Evolutionary conservation across 2,113 vertebrate species (phyloP).

Genomic region (Aythya baeri): DNA sequence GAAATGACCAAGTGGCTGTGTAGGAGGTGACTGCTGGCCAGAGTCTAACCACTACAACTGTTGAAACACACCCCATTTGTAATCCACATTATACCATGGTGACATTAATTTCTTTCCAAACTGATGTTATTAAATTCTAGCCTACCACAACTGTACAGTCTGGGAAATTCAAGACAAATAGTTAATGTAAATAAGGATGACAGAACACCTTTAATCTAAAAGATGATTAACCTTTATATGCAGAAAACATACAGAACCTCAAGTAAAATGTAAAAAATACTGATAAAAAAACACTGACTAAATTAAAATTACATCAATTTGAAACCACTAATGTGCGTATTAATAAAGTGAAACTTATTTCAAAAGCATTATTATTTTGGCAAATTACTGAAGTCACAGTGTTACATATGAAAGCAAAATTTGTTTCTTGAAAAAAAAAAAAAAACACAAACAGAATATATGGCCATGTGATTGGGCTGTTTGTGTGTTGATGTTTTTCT

Average conservation of each 20-base stretch:
- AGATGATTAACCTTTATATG: background rate
- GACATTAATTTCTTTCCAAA: background rate
- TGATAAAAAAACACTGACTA: background rate
- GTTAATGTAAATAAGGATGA: background rate
- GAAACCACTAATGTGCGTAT: background rate
- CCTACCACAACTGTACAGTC: background rate
- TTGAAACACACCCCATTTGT: background rate
- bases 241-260: background rate
- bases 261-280: background rate
- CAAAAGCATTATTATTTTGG: background rate
- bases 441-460: background rate
- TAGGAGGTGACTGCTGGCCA: background rate
- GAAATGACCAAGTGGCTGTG: fast-evolving
- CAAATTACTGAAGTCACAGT: background rate
- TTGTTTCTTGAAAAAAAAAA: background rate
- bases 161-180: background rate
- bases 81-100: background rate
- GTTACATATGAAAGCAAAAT: background rate
- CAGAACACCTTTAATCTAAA: background rate
- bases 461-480: background rate
- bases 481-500: background rate
- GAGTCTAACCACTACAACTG: background rate
- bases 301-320: background rate
- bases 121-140: background rate
- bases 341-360: background rate